Conservation (phyloP, 2,797 vertebrate species). For the Arctocebus calabarensis region DNA sequence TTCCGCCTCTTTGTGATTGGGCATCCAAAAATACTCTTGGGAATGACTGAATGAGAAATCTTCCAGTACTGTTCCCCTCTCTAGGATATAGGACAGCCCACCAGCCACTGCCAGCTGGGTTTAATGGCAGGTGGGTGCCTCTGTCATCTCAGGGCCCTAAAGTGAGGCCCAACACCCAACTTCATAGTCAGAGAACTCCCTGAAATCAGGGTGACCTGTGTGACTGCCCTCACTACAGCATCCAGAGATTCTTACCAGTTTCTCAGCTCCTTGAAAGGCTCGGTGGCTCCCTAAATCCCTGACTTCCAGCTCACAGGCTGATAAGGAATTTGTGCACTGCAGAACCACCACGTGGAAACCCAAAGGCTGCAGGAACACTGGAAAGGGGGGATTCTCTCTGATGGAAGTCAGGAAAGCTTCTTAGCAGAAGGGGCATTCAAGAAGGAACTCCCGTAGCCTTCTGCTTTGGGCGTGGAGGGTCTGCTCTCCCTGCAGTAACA, state of each 20-base stretch:
- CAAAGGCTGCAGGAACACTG: not conserved
- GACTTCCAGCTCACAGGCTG: not conserved
- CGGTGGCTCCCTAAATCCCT: not conserved
- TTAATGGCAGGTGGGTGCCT: fast-evolving
- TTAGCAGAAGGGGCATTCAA: not conserved
- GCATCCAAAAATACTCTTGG: not conserved
- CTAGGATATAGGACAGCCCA: not conserved
- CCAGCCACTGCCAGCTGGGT: not conserved
- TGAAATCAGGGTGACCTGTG: fast-evolving
- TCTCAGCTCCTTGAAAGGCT: not conserved
- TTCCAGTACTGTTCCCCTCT: not conserved
- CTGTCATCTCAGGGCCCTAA: fast-evolving
- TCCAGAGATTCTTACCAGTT: not conserved
- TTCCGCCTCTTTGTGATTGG: not conserved
- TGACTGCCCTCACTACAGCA: fast-evolving
- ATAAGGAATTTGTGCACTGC: fast-evolving
- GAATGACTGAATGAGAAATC: not conserved
- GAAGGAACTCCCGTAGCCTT: fast-evolving
- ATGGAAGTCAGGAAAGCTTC: not conserved
- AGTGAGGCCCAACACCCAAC: fast-evolving
- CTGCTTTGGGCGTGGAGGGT: fast-evolving
- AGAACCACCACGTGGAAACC: too few species aligned
- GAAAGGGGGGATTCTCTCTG: not conserved
- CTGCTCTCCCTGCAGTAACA: too few species aligned
- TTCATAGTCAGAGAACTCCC: fast-evolving